phyloP scores from a whole-genome alignment of 2,888 invertebrate genomes.

The Pseudanteris insignis region DNA sequence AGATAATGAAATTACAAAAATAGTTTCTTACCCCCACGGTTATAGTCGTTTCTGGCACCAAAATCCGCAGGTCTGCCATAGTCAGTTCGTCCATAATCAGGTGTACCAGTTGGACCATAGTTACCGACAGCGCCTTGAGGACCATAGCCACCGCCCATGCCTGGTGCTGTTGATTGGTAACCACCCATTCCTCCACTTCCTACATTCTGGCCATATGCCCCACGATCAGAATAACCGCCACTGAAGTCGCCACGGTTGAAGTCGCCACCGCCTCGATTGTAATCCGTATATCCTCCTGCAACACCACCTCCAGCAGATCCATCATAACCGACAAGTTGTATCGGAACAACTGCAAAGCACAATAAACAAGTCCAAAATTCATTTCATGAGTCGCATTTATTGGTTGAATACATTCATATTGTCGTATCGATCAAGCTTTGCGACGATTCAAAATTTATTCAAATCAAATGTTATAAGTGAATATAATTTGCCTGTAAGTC shows the following conservation, averaged over 20 bases:
- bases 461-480: background rate
- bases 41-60: conserved; percentile 61
- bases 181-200: conserved; percentile 63
- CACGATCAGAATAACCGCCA: conserved; percentile 62
- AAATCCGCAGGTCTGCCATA: conserved; percentile 61
- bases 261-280: conserved; percentile 63
- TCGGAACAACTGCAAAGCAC: conserved; percentile 57
- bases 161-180: conserved; percentile 58
- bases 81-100: conserved; percentile 62
- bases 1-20: no score
- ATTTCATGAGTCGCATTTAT: conserved; percentile 24
- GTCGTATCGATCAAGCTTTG: conserved; percentile 41
- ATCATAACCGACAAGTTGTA: conserved; percentile 60
- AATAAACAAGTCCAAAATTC: conserved; percentile 50
- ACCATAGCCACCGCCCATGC: conserved; percentile 62
- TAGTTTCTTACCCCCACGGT: conserved; percentile 46
- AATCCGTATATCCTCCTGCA: conserved; percentile 62
- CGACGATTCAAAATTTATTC: conserved; percentile 16
- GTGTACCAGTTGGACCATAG: conserved; percentile 60
- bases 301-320: conserved; percentile 60
- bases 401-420: conserved; percentile 34
- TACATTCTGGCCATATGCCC: conserved; percentile 62
- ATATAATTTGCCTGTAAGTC: no score
- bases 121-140: conserved; percentile 61
- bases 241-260: conserved; percentile 62